Percentiles rank a stretch among this genome's conserved stretches.
Evolutionary conservation across 2,113 vertebrate genomes (phyloP).

Genomic region (Saccopteryx leptura): DNA sequence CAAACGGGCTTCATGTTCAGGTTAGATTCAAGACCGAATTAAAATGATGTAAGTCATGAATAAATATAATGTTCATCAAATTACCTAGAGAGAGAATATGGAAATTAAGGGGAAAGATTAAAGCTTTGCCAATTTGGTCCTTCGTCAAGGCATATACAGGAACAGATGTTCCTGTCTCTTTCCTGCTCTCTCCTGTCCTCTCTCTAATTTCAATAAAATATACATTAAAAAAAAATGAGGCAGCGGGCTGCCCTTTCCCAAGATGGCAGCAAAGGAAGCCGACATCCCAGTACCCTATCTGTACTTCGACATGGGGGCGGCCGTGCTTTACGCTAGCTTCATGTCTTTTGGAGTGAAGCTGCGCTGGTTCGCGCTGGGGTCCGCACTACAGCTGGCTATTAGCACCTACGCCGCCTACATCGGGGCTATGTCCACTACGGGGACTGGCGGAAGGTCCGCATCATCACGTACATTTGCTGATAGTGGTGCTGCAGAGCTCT

Average conservation of each 20-base stretch:
- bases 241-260: too few species aligned
- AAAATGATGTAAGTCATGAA: neutral
- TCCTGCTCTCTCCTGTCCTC: too few species aligned
- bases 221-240: too few species aligned
- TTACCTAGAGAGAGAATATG: neutral
- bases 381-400: conserved; percentile 93
- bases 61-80: neutral
- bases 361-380: conserved; percentile 95
- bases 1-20: neutral
- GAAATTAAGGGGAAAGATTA: neutral
- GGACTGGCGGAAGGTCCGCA: conserved; percentile 96
- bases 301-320: conserved; percentile 96
- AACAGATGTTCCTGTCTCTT: too few species aligned
- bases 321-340: conserved; percentile 97
- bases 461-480: conserved; percentile 73
- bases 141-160: too few species aligned
- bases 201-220: too few species aligned
- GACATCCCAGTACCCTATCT: conserved; percentile 96
- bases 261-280: conserved; percentile 91
- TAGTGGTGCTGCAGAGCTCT: conserved; percentile 96
- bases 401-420: conserved; percentile 94
- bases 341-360: conserved; percentile 99
- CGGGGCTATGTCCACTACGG: conserved; percentile 95
- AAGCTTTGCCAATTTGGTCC: neutral
- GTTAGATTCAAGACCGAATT: neutral